Evolutionary conservation across 2,113 vertebrate species (phyloP).

Genomic region (Cynopterus brachyotis): DNA sequence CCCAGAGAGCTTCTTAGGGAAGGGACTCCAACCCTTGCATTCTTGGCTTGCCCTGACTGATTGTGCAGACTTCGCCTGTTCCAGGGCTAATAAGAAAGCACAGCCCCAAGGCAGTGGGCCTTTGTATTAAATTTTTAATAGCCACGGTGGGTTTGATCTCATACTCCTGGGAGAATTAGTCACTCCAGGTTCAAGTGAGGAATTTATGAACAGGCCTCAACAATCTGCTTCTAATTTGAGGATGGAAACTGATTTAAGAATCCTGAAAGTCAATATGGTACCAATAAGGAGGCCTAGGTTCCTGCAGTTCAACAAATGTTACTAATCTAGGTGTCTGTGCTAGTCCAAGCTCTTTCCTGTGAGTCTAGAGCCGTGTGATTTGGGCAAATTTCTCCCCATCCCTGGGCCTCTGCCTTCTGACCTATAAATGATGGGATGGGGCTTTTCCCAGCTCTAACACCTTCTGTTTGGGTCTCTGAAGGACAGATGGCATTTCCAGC

Average conservation of each 20-base stretch:
- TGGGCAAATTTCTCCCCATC: background rate
- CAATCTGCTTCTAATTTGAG: slow-evolving; percentile 49
- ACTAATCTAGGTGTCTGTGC: background rate
- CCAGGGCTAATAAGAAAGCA: slow-evolving; percentile 44
- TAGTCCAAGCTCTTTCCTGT: background rate
- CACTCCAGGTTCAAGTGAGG: slow-evolving; percentile 66
- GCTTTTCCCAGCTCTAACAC: background rate
- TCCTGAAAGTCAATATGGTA: background rate
- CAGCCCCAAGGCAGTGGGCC: slow-evolving; percentile 42
- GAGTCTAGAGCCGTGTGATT: background rate
- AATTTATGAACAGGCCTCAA: slow-evolving; percentile 65
- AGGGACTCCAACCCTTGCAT: background rate
- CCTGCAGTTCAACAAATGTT: background rate
- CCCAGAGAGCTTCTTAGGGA: background rate
- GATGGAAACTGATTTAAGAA: slow-evolving; percentile 38
- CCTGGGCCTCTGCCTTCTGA: background rate
- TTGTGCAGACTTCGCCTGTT: background rate
- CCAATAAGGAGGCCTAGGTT: background rate
- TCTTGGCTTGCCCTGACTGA: background rate
- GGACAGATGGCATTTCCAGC: background rate
- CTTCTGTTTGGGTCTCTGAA: background rate
- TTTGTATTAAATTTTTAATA: slow-evolving; percentile 63
- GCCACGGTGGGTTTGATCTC: slow-evolving; percentile 71
- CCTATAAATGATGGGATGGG: background rate
- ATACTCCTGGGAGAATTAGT: slow-evolving; percentile 62